phyloP scores from a whole-genome alignment of 1,140 invertebrate genomes.

The Neoseiulus cucumeris region DNA sequence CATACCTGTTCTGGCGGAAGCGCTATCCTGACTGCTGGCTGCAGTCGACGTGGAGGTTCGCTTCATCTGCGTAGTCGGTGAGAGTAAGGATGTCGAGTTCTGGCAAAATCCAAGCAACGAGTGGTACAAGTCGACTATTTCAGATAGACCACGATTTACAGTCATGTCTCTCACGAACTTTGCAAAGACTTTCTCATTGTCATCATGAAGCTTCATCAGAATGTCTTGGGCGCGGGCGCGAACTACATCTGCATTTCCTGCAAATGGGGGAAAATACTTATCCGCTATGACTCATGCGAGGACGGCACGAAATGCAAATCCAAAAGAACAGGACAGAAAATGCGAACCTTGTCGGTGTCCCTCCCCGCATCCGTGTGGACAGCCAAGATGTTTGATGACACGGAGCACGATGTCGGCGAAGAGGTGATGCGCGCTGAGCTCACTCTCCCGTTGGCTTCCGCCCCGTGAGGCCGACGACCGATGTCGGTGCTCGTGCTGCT shows the following conservation, averaged over 20 bases:
- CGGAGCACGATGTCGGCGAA: slow-evolving; percentile 37
- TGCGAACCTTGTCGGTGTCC: slow-evolving; percentile 39
- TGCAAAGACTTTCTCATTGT: slow-evolving; percentile 32
- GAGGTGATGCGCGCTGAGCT: slow-evolving; percentile 28
- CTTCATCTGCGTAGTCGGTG: slow-evolving; percentile 44
- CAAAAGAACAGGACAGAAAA: slow-evolving; percentile 12
- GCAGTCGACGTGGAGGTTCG: slow-evolving; percentile 24
- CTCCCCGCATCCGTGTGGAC: slow-evolving; percentile 67
- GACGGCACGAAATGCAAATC: too few species aligned
- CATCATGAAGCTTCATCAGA: slow-evolving; percentile 17
- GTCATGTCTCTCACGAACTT: slow-evolving; percentile 55
- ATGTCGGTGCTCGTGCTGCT: slow-evolving; percentile 8
- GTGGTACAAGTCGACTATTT: slow-evolving; percentile 82
- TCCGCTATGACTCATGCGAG: neutral
- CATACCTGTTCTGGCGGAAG: slow-evolving; percentile 9
- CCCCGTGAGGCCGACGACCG: slow-evolving; percentile 6
- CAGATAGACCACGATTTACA: slow-evolving; percentile 46
- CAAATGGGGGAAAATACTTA: slow-evolving; percentile 13
- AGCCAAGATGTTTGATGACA: slow-evolving; percentile 72
- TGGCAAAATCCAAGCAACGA: slow-evolving; percentile 84
- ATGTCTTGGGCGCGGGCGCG: slow-evolving; percentile 17
- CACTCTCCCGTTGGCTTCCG: slow-evolving; percentile 16
- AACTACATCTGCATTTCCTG: slow-evolving; percentile 17
- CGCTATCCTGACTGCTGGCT: slow-evolving; percentile 18
- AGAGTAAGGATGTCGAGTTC: slow-evolving; percentile 58